Evolutionary conservation across 2,888 invertebrate species (phyloP).

Genomic region (Cheilosia urbana): DNA sequence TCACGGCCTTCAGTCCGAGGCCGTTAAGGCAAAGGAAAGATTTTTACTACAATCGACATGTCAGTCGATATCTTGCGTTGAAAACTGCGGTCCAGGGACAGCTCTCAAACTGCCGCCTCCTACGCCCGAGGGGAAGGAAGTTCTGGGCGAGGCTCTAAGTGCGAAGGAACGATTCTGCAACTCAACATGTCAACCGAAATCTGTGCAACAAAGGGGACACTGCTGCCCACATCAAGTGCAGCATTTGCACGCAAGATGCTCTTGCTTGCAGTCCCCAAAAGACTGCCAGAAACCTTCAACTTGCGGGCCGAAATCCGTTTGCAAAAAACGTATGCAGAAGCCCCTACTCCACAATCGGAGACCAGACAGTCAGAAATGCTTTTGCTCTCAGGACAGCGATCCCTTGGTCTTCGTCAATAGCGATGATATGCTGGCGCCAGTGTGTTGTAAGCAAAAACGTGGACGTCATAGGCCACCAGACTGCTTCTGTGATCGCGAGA

Average conservation of each 20-base stretch:
- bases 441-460: neutral
- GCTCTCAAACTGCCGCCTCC: slow-evolving; percentile 29
- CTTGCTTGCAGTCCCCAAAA: neutral
- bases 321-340: neutral
- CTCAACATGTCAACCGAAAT: slow-evolving; percentile 11
- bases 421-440: slow-evolving; percentile 2
- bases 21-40: slow-evolving; percentile 18
- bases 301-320: neutral
- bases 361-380: neutral
- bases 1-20: slow-evolving; percentile 33
- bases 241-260: neutral
- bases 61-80: neutral
- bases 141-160: slow-evolving; percentile 27
- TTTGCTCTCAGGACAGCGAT: slow-evolving; percentile 14
- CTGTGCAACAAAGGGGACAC: neutral
- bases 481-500: slow-evolving; percentile 14
- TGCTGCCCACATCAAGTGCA: too few species aligned
- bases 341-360: neutral
- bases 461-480: neutral
- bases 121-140: slow-evolving; percentile 23
- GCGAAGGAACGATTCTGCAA: slow-evolving; percentile 51
- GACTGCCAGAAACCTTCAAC: neutral
- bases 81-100: slow-evolving; percentile 12
- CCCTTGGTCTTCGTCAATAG: neutral
- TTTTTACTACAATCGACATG: neutral